phyloP scores from a whole-genome alignment of 1,140 invertebrate genomes.

The Neodiprion fabricii region DNA sequence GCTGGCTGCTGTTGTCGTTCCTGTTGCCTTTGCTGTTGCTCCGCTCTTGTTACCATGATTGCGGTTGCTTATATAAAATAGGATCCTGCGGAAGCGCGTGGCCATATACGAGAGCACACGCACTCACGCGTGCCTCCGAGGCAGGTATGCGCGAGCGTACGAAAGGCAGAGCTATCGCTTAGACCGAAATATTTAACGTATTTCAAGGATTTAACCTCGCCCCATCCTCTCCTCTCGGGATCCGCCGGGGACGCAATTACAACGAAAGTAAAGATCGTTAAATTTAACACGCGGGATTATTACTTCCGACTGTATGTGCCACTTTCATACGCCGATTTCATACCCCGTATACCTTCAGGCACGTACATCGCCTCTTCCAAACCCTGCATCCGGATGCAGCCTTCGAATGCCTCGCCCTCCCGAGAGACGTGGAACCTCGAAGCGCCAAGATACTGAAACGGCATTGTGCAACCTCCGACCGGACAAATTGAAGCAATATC shows the following conservation, averaged over 20 bases:
- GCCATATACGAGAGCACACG: not conserved
- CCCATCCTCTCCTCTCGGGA: not conserved
- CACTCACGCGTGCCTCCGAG: constrained; percentile 3
- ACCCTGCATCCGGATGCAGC: not conserved
- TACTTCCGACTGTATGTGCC: not conserved
- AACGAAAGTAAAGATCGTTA: constrained; percentile 2
- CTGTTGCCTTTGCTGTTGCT: too few species aligned
- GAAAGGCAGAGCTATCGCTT: constrained; percentile 1
- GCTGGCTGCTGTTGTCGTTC: not conserved
- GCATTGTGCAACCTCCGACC: not conserved
- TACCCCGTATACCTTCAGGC: not conserved
- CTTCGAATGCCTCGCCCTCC: not conserved
- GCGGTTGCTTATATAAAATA: not conserved
- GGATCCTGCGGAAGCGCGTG: not conserved
- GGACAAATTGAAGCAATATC: constrained; percentile 22
- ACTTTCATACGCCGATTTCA: not conserved
- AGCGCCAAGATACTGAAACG: too few species aligned
- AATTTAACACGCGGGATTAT: not conserved
- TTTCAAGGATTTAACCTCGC: not conserved
- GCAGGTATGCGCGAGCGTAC: not conserved
- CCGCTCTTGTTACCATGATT: not conserved
- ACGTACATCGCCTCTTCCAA: not conserved
- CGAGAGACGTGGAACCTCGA: not conserved
- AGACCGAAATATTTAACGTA: not conserved
- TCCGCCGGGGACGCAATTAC: not conserved